phyloP scores from a whole-genome alignment of 2,113 vertebrate genomes.

The Lagopus leucura region DNA sequence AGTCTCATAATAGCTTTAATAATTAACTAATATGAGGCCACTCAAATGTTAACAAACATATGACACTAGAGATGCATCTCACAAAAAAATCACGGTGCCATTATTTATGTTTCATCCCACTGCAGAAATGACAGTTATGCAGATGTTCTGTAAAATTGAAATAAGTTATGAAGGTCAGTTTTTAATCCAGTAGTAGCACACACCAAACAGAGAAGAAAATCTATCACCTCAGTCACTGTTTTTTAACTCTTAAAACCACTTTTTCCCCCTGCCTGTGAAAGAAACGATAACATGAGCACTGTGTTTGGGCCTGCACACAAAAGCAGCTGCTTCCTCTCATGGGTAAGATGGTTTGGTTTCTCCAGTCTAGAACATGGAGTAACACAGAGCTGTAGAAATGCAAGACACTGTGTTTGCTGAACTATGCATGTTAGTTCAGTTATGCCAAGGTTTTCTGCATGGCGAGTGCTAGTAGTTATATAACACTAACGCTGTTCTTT shows the following conservation, averaged over 20 bases:
- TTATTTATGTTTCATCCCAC: background rate
- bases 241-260: background rate
- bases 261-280: background rate
- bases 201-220: background rate
- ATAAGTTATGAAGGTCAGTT: background rate
- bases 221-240: background rate
- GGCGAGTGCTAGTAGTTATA: background rate
- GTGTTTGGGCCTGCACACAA: background rate
- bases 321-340: fast-evolving
- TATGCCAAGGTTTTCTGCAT: background rate
- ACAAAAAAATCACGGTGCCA: background rate
- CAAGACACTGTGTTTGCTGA: background rate
- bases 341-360: background rate
- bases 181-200: background rate
- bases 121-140: background rate
- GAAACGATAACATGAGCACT: fast-evolving
- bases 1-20: background rate
- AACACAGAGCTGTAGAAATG: background rate
- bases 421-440: background rate
- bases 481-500: background rate
- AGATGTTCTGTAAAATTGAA: background rate
- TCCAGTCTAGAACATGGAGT: background rate
- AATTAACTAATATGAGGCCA: background rate
- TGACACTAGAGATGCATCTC: background rate
- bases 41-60: background rate